phyloP scores from a whole-genome alignment of 2,888 invertebrate species.

The Tortrix viridana region DNA sequence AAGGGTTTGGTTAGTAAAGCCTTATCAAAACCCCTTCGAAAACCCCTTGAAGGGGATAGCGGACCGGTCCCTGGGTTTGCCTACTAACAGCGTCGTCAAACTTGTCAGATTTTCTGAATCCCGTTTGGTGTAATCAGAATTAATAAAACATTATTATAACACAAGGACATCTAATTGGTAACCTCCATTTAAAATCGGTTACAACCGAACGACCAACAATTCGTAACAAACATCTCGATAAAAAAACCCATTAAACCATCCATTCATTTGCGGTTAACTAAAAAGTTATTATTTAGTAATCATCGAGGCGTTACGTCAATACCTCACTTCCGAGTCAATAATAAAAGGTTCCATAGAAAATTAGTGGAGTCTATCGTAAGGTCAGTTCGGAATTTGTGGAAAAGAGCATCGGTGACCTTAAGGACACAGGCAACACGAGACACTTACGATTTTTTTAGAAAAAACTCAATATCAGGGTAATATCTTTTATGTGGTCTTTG shows the following conservation, averaged over 20 bases:
- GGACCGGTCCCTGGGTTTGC: too few species aligned
- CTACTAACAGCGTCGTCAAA: too few species aligned
- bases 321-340: conserved; percentile 17
- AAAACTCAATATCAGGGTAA: too few species aligned
- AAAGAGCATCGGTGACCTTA: background rate
- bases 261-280: conserved; percentile 15
- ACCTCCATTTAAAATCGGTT: conserved; percentile 1
- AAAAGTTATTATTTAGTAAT: conserved; percentile 6
- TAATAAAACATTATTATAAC: too few species aligned
- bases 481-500: too few species aligned
- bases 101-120: too few species aligned
- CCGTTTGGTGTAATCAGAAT: too few species aligned
- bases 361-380: conserved; percentile 6
- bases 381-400: background rate
- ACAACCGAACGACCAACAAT: background rate
- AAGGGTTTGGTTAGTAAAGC: too few species aligned
- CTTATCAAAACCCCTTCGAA: too few species aligned
- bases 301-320: background rate
- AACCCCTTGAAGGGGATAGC: too few species aligned
- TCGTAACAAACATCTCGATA: background rate
- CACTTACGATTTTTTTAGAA: too few species aligned
- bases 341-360: conserved; percentile 10
- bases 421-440: too few species aligned
- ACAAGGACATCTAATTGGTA: background rate
- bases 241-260: background rate